phyloP scores from a whole-genome alignment of 2,113 vertebrate genomes.

The Corapipo altera region DNA sequence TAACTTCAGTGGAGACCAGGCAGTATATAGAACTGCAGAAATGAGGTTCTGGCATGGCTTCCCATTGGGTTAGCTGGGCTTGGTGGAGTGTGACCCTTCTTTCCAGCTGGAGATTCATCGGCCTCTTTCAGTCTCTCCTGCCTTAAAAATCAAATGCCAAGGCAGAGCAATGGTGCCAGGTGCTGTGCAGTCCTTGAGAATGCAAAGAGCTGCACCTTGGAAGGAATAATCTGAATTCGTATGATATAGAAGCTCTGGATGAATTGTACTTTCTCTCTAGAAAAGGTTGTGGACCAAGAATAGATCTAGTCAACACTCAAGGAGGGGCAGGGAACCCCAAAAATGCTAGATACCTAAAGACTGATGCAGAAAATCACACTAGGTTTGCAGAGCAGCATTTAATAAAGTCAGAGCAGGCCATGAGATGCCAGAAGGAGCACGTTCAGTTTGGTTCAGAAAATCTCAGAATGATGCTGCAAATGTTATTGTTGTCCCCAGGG shows the following conservation, averaged over 20 bases:
- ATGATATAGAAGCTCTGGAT: accelerated
- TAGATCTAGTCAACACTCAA: neutral
- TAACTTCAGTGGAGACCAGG: neutral
- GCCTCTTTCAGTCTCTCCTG: neutral
- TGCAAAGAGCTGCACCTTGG: neutral
- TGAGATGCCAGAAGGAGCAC: neutral
- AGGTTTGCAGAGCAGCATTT: neutral
- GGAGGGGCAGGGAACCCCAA: neutral
- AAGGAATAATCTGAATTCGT: neutral
- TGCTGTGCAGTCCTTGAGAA: neutral
- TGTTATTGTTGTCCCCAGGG: slow-evolving; percentile 47
- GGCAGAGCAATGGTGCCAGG: neutral
- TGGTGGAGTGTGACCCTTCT: neutral
- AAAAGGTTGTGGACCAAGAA: neutral
- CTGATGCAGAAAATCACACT: neutral
- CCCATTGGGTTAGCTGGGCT: neutral
- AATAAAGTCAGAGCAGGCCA: neutral
- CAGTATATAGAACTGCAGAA: neutral
- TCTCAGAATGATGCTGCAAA: slow-evolving; percentile 16
- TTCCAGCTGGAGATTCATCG: accelerated
- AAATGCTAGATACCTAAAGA: neutral
- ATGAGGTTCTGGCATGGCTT: neutral
- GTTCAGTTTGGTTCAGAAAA: neutral
- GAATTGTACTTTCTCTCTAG: neutral
- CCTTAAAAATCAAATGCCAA: neutral